Evolutionary conservation across 1,140 invertebrate species (phyloP).

Genomic region (Drosophila mauritiana): DNA sequence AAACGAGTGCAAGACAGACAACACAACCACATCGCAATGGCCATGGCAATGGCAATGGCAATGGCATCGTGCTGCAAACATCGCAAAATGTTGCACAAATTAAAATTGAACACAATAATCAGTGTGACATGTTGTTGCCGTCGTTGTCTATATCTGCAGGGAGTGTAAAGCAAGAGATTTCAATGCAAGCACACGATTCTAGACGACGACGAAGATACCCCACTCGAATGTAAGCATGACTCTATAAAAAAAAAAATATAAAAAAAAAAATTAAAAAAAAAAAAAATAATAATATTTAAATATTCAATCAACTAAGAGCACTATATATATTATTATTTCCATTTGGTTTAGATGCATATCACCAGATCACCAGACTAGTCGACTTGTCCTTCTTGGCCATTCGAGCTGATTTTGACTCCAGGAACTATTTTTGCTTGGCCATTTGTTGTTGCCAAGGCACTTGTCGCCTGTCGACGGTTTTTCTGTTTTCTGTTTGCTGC

Average conservation of each 20-base stretch:
- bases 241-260: no score
- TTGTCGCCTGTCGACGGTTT: slow-evolving; percentile 40
- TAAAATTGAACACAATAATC: slow-evolving; percentile 81
- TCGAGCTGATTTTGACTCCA: neutral
- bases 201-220: slow-evolving; percentile 1
- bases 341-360: no score
- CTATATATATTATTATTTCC: no score
- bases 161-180: slow-evolving; percentile 1
- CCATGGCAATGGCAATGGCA: slow-evolving; percentile 12
- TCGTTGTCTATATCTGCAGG: slow-evolving; percentile 44
- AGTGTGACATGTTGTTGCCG: slow-evolving; percentile 66
- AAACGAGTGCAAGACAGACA: slow-evolving; percentile 42
- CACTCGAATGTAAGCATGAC: no score
- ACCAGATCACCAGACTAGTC: neutral
- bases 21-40: slow-evolving; percentile 4
- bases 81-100: slow-evolving; percentile 79
- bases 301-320: no score
- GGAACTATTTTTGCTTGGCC: slow-evolving; percentile 37
- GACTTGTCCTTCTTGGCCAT: neutral
- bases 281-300: neutral
- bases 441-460: slow-evolving; percentile 48
- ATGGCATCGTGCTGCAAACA: slow-evolving; percentile 28
- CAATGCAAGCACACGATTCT: neutral
- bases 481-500: neutral
- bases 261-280: no score